Evolutionary conservation across 2,888 invertebrate species (phyloP), one percentile per base, ranked within the genome.

Genomic region (Cataglyphis rosenhaueri): DNA sequence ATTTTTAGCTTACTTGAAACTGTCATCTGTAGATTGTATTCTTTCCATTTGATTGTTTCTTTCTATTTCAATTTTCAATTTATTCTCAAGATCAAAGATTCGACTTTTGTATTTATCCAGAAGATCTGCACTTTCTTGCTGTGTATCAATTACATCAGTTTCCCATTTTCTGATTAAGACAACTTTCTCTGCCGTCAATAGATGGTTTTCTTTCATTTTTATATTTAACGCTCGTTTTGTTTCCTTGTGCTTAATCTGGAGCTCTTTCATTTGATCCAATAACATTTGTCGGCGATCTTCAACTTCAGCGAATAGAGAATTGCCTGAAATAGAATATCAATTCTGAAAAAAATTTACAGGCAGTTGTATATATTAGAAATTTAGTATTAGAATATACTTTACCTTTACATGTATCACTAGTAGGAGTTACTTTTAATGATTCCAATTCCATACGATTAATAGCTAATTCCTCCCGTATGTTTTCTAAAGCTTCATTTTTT

Each of bases 241-340:
- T 62, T 91, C 90, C 0, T 76, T 44, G 62, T 92, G 92, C 68
- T 87, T 89, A 9, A 61, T 86, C 48, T 88, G 89, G 81, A 93
- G 85, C 0, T 57, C 44, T 18, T 87, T 91, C 91, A 92, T 91
- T 79, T 92, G 90, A 12, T 86, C 85, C 10, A 92, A 41, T 10
- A 86, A 84, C 41, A 87, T 85, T 75, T 88, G 89, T 5, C 93
- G 89, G 66, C 91, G 91, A 84, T 94, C 93, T 83, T 94, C 94
- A 0, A 94, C 91, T 68, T 94, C 94, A 8, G 93, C 94, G 55
- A 94, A 94, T 29, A 94, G 81, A 10, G 94, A 94, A 88, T 94
- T 94, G 5, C 92, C 92, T 92, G 21, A 18, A 55, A 66, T 0
- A 44, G 15, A 44, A 10, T 18, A n/a, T 32, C 3, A 18, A 41